Evolutionary conservation across 2,113 vertebrate species (phyloP), one percentile per base, ranked within the genome.

Genomic region (Oryzias javanicus): DNA sequence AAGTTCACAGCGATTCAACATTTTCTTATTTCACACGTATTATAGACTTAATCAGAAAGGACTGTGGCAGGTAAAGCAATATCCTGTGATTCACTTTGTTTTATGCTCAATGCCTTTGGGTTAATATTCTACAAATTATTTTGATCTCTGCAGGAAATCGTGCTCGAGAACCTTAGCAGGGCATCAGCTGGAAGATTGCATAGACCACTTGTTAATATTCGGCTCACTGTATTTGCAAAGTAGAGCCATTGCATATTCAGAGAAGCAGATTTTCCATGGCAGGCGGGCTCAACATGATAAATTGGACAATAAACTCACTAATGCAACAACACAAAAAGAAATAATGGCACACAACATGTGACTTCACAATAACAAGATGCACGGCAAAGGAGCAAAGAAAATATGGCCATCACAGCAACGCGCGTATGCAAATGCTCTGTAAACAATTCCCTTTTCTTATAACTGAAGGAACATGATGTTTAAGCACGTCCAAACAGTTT

Each of bases 251-350:
- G 73, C 71, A 80, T 78, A 84, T 86, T 85, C 74, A 75, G 72
- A 73, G 77, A 84, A 81, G 4, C 76, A 87, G 80, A 79, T 88
- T 82, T 84, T 58, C 82, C 81, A 72, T 60, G 69, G 75, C 80
- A 79, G 72, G 82, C 75, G 82, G 86, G 81, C 71, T 55, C 62
- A 83, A 79, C 76, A 75, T 89, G 88, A 90, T 90, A 81, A 90
- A 91, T 90, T 86, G 79, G 68, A 90, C 87, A 88, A 90, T 90
- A 90, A 91, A 89, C 76, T 74, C 51, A 80, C 55, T 84, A 89
- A 90, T 86, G 67, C 73, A 79, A 75, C 79, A 82, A 81, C 72
- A 74, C 71, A 77, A 82, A 51, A 72, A 67, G 70, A 70, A 55
- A 77, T 83, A 83, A 84, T 76, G 70, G 55, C 16, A 53, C 47